Evolutionary conservation across 2,113 vertebrate species (phyloP), one percentile per base, ranked within the genome.

Genomic region (Labrus mixtus): DNA sequence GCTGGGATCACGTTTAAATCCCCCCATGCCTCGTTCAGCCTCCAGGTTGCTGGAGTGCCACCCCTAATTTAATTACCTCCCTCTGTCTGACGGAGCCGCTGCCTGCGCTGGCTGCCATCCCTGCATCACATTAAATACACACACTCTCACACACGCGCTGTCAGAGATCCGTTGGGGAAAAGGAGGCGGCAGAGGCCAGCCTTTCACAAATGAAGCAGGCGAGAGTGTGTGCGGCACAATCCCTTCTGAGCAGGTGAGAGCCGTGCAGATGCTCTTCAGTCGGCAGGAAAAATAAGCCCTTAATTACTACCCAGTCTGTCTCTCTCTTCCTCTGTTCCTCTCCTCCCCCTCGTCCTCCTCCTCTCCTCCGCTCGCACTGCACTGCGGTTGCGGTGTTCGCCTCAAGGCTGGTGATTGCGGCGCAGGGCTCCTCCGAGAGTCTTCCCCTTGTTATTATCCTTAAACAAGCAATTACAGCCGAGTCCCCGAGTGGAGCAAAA

Each of bases 371-470:
- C n/a, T 73, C 36, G 57, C 84, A 81, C 86, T 88, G 85, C 89
- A 68, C 82, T 90, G 90, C 76, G 83, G 88, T 89, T 86, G 82
- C 13, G 79, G 89, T 25, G 82, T 60, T 79, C 11, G 88, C 87
- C 90, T 88, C 73, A 50, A 81, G 84, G 89, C 89, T 90, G 86
- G 77, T 81, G 88, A 89, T 88, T 88, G 85, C 45, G 67, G 90
- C 43, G 75, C 66, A 59, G 73, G 72, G 78, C 82, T 89, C 87
- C 84, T 89, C 76, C 9, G 82, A 90, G 84, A 92, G 70, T 78
- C 79, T 87, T 85, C 70, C 91, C 91, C 90, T 89, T 90, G 87
- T 92, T 90, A 93, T 93, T 93, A 93, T 92, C 88, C 88, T 93
- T 92, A 92, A 92, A 93, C 91, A 92, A 93, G 91, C 90, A 89